phyloP scores from a whole-genome alignment of 2,113 vertebrate species.

The Echinops telfairi region DNA sequence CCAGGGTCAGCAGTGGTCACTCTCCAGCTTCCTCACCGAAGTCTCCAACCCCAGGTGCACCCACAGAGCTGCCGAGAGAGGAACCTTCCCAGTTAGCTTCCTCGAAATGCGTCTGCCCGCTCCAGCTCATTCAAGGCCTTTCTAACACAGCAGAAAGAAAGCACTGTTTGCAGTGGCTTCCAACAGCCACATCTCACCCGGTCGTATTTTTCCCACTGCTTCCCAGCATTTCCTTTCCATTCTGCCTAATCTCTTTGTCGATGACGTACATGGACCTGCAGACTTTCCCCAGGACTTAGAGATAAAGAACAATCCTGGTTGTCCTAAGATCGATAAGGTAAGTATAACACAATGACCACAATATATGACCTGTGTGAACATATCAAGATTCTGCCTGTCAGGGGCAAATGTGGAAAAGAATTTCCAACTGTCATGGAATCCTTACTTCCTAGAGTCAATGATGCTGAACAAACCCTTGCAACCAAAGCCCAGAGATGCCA shows the following conservation, averaged over 20 bases:
- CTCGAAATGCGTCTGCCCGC: neutral
- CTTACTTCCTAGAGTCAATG: neutral
- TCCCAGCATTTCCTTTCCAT: neutral
- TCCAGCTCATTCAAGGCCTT: constrained; percentile 29
- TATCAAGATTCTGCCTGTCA: neutral
- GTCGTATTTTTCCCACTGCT: constrained; percentile 2
- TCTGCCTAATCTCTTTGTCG: constrained; percentile 21
- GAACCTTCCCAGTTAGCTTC: neutral
- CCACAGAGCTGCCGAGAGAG: neutral
- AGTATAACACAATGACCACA: neutral
- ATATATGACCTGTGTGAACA: neutral
- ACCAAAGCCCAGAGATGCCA: neutral
- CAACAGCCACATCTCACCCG: neutral
- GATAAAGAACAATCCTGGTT: neutral
- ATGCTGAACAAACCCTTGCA: neutral
- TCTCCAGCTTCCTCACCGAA: neutral
- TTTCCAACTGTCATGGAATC: neutral
- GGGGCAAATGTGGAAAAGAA: neutral
- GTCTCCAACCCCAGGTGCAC: neutral
- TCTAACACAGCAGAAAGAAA: neutral
- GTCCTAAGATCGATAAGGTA: neutral
- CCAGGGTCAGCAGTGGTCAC: neutral
- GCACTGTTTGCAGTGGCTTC: constrained; percentile 1
- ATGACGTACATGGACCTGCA: neutral
- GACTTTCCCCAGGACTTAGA: neutral